Percentiles rank a stretch among this genome's conserved stretches.
Conservation (phyloP, 2,113 vertebrate species). For the Alaudala cheleensis region DNA sequence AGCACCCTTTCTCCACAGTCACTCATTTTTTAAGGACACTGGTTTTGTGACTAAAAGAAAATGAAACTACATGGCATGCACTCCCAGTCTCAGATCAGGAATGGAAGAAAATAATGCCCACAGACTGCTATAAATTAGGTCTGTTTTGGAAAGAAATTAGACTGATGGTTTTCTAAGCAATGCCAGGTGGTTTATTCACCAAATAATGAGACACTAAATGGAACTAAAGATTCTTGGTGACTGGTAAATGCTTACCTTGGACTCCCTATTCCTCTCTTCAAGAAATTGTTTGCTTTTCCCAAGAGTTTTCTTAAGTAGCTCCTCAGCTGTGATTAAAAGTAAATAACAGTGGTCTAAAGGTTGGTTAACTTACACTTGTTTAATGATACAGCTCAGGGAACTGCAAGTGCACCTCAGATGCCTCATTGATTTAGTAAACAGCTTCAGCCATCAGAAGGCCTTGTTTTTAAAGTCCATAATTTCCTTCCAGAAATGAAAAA, state of each 20-base stretch:
- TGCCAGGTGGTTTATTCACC: conserved; percentile 11
- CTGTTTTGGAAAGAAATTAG: neutral
- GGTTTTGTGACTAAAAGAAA: neutral
- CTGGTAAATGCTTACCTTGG: conserved; percentile 25
- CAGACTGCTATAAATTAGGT: neutral
- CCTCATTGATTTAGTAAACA: neutral
- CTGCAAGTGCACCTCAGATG: neutral
- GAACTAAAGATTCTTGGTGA: conserved; percentile 22
- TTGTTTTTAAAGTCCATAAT: neutral
- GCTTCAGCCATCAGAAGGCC: neutral
- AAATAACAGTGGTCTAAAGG: neutral
- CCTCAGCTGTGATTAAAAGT: conserved; percentile 40
- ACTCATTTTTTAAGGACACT: neutral
- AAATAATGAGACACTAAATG: conserved; percentile 55
- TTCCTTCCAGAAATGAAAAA: neutral
- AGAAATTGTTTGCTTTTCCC: conserved; percentile 36
- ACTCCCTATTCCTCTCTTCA: neutral
- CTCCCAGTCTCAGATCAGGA: neutral
- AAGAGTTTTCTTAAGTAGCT: conserved; percentile 27
- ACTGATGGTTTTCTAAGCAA: conserved; percentile 2
- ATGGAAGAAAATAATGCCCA: neutral
- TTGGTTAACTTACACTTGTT: conserved; percentile 2
- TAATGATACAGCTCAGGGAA: neutral
- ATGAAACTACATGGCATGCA: neutral
- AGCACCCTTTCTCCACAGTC: neutral